phyloP scores from a whole-genome alignment of 2,113 vertebrate species.

The Hystrix cristata region DNA sequence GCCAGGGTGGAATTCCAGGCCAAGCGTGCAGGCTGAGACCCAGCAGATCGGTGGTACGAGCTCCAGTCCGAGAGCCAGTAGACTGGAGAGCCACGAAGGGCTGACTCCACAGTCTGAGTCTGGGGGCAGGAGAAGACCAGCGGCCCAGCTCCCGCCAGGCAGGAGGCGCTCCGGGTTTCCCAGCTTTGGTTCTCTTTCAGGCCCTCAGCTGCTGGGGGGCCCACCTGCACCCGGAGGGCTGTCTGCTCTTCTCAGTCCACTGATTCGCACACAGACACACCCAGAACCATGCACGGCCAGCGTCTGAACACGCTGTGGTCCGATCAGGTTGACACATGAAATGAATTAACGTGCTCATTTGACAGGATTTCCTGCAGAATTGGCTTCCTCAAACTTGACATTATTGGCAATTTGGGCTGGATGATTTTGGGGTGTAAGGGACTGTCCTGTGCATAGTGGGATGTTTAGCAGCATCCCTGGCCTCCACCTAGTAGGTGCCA shows the following conservation, averaged over 20 bases:
- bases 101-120: not conserved
- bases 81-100: not conserved
- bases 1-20: not conserved
- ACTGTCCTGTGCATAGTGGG: not conserved
- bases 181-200: not conserved
- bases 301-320: not conserved
- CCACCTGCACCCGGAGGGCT: not conserved
- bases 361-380: not conserved
- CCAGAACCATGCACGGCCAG: not conserved
- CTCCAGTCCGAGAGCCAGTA: not conserved
- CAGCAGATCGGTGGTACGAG: not conserved
- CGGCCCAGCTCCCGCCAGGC: not conserved
- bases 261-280: not conserved
- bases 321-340: not conserved
- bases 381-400: not conserved
- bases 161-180: no score
- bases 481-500: not conserved
- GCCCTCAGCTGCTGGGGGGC: not conserved
- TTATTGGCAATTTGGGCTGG: not conserved
- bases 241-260: not conserved
- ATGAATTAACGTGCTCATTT: not conserved
- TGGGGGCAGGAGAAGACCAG: not conserved
- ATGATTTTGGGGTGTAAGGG: not conserved
- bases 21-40: not conserved
- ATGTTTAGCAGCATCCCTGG: not conserved